Base-by-base conservation (phyloP, 2,888 invertebrate genomes). In the Neria commutata region DNA sequence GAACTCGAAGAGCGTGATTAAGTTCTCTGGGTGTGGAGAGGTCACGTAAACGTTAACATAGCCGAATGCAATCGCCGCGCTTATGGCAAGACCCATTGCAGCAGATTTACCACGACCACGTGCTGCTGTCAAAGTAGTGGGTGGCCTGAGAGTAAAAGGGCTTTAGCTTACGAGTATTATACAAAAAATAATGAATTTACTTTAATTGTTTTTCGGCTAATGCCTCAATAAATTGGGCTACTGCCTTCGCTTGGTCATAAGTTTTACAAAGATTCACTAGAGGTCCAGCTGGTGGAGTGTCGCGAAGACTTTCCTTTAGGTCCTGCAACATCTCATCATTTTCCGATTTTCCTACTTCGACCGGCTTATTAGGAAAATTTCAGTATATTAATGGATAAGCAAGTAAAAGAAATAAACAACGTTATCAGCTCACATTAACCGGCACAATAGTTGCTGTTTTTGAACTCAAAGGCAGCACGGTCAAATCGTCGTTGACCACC, bases 61-160 rank as follows among this genome's bases (percentile, higher is more conserved):
- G 23, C 91, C 89, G 71, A 92, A 90, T 0, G 92, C 90, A 2
- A 94, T 86, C 0, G 94, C 91, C 0, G 91, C 92, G 8, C 94
- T 91, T 16, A 99, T 90, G 0, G 98, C 89, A 19, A 99, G 84
- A 0, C 98, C 98, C 45, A 99, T 84, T 3, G 98, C 94, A 0
- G 99, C 99, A 0, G 98, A 99, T 84, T 99, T 99, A 66, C 99
- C 99, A 56, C 99, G 87, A 34, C 99, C 98, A 84, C 99, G 87
- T 4, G 96, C 92, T 17, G 99, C 98, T 0, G 98, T 99, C 61
- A 99, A 83, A 1, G 95, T 94, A 56, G 98, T 95, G 0, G 98
- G 98, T 1, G 94, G 92, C 64, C 92, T 88, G 62, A 37, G 59
- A 49, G 17, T 58, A 19, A 21, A 40, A 29, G 53, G 45, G 40